A percentile compares a stretch with the other conserved stretches of the same genome.
Conservation (phyloP, 2,113 vertebrate genomes). For the Nansenia antarctica region DNA sequence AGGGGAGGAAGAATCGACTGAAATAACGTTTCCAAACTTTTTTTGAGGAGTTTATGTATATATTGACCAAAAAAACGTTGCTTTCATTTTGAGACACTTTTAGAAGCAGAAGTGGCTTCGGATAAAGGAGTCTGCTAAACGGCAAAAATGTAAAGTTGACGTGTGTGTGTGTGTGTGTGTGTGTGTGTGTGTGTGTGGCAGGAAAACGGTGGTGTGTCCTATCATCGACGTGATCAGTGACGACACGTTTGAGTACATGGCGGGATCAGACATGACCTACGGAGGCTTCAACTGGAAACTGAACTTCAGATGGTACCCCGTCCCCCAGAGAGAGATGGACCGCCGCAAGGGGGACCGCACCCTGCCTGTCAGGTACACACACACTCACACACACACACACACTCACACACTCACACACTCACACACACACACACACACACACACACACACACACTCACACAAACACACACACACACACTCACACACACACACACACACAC, state of each 20-base stretch:
- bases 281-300: slow-evolving; percentile 99
- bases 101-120: too few species aligned
- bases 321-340: slow-evolving; percentile 99
- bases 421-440: slow-evolving; percentile 5
- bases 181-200: slow-evolving; percentile 49
- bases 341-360: slow-evolving; percentile 96
- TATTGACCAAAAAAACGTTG: too few species aligned
- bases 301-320: slow-evolving; percentile 98
- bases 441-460: not conserved
- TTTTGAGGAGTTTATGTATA: too few species aligned
- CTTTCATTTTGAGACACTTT: too few species aligned
- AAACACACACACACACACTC: not conserved
- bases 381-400: slow-evolving; percentile 19
- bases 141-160: too few species aligned
- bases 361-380: slow-evolving; percentile 86
- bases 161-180: too few species aligned
- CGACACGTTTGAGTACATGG: slow-evolving; percentile 98
- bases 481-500: not conserved
- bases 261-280: slow-evolving; percentile 99
- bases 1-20: too few species aligned
- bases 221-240: slow-evolving; percentile 99
- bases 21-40: too few species aligned
- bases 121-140: too few species aligned
- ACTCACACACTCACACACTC: too few species aligned
- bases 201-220: slow-evolving; percentile 95